Conservation (phyloP, 1,140 invertebrate genomes). For the Drosophila lacertosa region DNA sequence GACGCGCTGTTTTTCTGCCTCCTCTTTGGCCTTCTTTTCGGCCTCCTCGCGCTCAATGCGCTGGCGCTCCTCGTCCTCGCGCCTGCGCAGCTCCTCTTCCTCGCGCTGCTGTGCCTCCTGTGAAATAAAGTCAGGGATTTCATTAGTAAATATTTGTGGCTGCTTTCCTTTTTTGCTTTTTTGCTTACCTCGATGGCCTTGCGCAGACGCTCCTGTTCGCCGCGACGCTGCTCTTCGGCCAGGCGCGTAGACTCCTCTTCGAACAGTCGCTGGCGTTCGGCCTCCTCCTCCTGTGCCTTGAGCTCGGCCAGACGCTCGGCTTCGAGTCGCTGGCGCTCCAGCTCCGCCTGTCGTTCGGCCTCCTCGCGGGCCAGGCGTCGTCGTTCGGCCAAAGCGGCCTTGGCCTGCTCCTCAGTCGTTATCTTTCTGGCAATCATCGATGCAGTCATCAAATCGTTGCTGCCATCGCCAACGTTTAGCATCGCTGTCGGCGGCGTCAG, state of each 20-base stretch:
- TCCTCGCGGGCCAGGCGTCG: slow-evolving; percentile 92
- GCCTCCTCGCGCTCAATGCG: slow-evolving; percentile 91
- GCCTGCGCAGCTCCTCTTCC: slow-evolving; percentile 87
- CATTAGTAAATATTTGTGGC: neutral
- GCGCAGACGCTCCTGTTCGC: slow-evolving; percentile 90
- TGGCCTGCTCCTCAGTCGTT: slow-evolving; percentile 94
- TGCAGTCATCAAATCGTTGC: slow-evolving; percentile 76
- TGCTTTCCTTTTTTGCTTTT: neutral
- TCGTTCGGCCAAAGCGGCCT: slow-evolving; percentile 94
- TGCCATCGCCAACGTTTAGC: slow-evolving; percentile 34
- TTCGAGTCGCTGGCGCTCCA: slow-evolving; percentile 90
- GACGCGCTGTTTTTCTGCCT: slow-evolving; percentile 90
- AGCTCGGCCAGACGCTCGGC: slow-evolving; percentile 90
- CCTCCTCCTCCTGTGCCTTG: slow-evolving; percentile 92
- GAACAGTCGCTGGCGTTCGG: slow-evolving; percentile 90
- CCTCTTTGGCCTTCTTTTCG: slow-evolving; percentile 90
- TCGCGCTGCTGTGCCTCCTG: slow-evolving; percentile 87
- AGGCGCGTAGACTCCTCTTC: slow-evolving; percentile 91
- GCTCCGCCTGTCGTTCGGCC: slow-evolving; percentile 92
- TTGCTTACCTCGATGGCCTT: slow-evolving; percentile 89
- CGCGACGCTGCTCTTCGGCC: slow-evolving; percentile 88
- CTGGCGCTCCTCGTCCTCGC: slow-evolving; percentile 88
- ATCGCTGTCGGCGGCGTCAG: slow-evolving; percentile 60
- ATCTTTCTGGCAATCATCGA: slow-evolving; percentile 90
- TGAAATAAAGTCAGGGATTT: neutral